Conservation (phyloP, 2,888 invertebrate genomes). For the Clunio marinus region DNA sequence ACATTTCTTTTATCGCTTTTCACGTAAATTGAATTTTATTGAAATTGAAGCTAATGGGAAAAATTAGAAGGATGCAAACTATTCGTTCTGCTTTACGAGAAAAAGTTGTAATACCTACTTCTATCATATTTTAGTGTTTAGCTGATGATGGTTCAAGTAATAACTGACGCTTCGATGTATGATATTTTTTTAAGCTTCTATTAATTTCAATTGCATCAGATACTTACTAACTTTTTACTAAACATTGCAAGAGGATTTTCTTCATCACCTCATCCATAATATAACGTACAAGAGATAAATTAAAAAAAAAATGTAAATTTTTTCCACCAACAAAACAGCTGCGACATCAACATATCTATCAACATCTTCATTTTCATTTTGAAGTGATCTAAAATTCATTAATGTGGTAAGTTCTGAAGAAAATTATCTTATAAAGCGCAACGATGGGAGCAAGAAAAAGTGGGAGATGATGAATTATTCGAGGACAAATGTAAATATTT, state of each 20-base stretch:
- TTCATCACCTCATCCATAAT: too few species aligned
- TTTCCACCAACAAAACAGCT: too few species aligned
- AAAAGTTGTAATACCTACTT: conserved; percentile 31
- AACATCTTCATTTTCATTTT: too few species aligned
- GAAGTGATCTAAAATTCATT: conserved; percentile 23
- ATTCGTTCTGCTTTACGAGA: conserved; percentile 31
- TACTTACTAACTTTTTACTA: too few species aligned
- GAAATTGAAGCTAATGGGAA: conserved; percentile 25
- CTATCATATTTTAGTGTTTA: neutral
- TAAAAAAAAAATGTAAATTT: too few species aligned
- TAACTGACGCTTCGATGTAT: too few species aligned
- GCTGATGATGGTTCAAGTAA: too few species aligned
- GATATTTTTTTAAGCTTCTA: too few species aligned
- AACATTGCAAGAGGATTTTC: too few species aligned
- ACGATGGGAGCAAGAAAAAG: neutral
- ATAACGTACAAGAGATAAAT: too few species aligned
- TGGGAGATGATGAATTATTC: conserved; percentile 22
- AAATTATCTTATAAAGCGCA: conserved; percentile 23
- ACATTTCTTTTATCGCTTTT: conserved; percentile 24
- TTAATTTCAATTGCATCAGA: too few species aligned
- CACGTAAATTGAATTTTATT: conserved; percentile 36
- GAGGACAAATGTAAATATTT: conserved; percentile 38
- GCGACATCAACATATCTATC: too few species aligned
- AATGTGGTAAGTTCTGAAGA: conserved; percentile 30
- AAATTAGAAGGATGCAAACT: neutral